These are phyloP conservation scores for Amphipyra berbera DNA, from an alignment of 2,888 invertebrate genomes.

Conservation along the genomic window DNA sequence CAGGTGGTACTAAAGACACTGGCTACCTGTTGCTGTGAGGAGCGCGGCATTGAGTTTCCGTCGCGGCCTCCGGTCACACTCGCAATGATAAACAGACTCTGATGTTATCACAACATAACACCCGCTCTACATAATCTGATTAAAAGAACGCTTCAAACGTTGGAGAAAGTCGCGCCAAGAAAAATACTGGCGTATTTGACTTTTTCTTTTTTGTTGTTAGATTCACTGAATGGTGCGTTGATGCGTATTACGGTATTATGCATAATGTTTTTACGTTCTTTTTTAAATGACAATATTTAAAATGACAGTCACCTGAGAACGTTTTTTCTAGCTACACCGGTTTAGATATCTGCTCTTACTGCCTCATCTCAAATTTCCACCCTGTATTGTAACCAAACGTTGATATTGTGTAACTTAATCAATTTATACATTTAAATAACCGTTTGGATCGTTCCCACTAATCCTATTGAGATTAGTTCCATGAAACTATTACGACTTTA, in stretches of 20 bases:
- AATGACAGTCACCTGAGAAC: too few relatives aligned
- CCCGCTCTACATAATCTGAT: conserved; percentile 63
- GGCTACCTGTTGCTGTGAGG: conserved; percentile 55
- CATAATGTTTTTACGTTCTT: conserved; percentile 5
- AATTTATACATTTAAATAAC: too few relatives aligned
- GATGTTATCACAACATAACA: conserved; percentile 61
- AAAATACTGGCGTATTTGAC: conserved; percentile 35
- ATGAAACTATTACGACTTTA: too few relatives aligned
- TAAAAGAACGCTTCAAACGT: conserved; percentile 40
- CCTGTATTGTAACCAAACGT: too few relatives aligned
- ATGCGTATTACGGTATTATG: conserved; percentile 15
- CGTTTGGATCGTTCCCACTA: too few relatives aligned
- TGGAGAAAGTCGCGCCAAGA: conserved; percentile 26
- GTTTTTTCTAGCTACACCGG: too few relatives aligned
- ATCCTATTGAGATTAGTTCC: too few relatives aligned
- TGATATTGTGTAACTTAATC: too few relatives aligned
- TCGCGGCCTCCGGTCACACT: conserved; percentile 48
- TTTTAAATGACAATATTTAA: not conserved
- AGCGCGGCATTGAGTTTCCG: conserved; percentile 50
- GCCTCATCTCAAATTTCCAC: too few relatives aligned
- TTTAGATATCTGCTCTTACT: too few relatives aligned
- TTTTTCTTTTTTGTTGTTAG: conserved; percentile 13
- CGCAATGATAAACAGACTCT: conserved; percentile 57
- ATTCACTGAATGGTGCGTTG: conserved; percentile 6
- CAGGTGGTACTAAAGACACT: conserved; percentile 39